These are phyloP conservation scores for Lagopus muta DNA, from an alignment of 2,113 vertebrate species.

Conservation along the genomic window DNA sequence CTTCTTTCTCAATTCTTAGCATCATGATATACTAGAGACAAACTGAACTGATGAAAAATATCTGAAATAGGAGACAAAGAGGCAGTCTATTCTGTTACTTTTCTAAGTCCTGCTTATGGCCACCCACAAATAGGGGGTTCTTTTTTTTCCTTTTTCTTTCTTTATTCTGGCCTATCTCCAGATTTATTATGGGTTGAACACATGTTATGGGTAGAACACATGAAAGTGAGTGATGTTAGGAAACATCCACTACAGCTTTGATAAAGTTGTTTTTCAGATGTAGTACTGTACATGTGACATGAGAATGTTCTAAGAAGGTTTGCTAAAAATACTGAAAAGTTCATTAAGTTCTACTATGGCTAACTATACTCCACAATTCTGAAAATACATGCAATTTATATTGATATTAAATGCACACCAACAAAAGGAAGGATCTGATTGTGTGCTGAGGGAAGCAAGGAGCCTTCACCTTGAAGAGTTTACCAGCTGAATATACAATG, in stretches of 20 bases:
- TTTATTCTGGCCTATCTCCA: not conserved
- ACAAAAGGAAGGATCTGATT: not conserved
- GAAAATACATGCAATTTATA: not conserved
- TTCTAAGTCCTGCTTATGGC: not conserved
- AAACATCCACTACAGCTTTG: not conserved
- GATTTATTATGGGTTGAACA: not conserved
- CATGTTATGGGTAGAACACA: too few species aligned
- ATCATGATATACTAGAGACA: not conserved
- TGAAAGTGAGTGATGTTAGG: not conserved
- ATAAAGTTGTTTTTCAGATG: not conserved
- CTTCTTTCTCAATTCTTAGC: not conserved
- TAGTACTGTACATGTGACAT: not conserved
- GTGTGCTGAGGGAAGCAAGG: not conserved
- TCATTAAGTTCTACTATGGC: not conserved
- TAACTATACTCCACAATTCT: conserved; percentile 1
- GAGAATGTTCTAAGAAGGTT: not conserved
- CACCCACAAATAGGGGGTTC: not conserved
- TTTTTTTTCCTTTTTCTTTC: not conserved
- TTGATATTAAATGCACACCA: not conserved
- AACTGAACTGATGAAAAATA: not conserved
- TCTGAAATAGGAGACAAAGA: not conserved
- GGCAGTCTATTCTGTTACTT: not conserved
- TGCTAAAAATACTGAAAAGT: conserved; percentile 8
- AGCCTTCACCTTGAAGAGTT: conserved; percentile 8
- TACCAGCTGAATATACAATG: conserved; percentile 4